These are phyloP conservation scores for Pardalotus punctatus DNA, from an alignment of 2,113 vertebrate species.

Conservation along the genomic window DNA sequence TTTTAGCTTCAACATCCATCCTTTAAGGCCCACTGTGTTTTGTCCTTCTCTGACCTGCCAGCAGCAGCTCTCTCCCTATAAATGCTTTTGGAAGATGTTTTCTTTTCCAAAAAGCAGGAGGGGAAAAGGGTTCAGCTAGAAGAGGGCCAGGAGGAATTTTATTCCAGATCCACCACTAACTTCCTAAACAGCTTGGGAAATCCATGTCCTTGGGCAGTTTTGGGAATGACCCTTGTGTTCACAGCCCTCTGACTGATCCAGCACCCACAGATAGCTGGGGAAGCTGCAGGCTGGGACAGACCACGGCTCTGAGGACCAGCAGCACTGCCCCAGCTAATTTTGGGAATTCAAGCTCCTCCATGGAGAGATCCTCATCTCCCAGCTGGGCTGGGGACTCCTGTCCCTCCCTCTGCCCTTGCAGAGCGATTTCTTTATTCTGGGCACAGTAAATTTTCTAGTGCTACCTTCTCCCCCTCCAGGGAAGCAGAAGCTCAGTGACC, in stretches of 20 bases:
- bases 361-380: neutral
- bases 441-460: neutral
- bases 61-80: neutral
- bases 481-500: neutral
- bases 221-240: neutral
- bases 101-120: neutral
- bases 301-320: neutral
- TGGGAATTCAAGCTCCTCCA: neutral
- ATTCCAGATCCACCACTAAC: neutral
- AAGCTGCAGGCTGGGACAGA: neutral
- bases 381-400: neutral
- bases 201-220: neutral
- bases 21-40: neutral
- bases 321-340: neutral
- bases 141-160: neutral
- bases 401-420: neutral
- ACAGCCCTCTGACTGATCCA: neutral
- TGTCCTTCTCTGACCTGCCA: neutral
- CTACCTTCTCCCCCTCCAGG: neutral
- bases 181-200: neutral
- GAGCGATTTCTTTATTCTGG: neutral
- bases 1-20: neutral
- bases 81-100: neutral
- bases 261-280: accelerated
- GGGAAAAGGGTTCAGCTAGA: accelerated